Conservation (phyloP, 2,888 invertebrate species). For the Xestia sexstrigata region DNA sequence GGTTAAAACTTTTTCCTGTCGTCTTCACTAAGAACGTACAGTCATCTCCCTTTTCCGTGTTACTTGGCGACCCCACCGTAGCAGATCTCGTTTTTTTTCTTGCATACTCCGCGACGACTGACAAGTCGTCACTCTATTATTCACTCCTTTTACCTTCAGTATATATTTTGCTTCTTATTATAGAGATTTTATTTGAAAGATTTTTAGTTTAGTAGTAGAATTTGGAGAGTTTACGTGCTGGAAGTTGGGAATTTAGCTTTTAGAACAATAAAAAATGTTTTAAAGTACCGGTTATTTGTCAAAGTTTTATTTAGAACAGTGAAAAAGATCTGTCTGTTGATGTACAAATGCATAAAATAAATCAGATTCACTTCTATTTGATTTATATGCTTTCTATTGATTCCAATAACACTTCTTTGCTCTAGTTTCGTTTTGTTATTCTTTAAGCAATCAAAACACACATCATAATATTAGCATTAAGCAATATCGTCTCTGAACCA, state of each 20-base stretch:
- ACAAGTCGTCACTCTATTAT: neutral
- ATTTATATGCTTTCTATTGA: conserved; percentile 4
- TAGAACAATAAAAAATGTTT: neutral
- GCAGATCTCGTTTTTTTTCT: neutral
- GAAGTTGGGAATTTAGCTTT: conserved; percentile 18
- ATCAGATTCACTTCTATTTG: conserved; percentile 4
- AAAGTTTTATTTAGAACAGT: neutral
- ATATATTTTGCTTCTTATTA: neutral
- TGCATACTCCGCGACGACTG: neutral
- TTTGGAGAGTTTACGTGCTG: conserved; percentile 1
- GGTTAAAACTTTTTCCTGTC: neutral
- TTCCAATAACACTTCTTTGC: neutral
- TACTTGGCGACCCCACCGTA: neutral
- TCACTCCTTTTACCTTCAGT: neutral
- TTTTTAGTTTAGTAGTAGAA: conserved; percentile 15
- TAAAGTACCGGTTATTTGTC: conserved; percentile 1
- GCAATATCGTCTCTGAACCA: neutral
- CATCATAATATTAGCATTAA: conserved; percentile 22
- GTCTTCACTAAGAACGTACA: neutral
- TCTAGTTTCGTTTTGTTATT: neutral
- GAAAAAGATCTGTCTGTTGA: neutral
- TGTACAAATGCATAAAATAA: neutral
- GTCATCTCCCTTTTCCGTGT: neutral
- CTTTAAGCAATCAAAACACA: conserved; percentile 10
- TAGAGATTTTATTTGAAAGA: neutral